Evolutionary conservation across 2,888 invertebrate genomes (phyloP), one percentile per base, ranked within the genome.

Genomic region (Leuctra nigra): DNA sequence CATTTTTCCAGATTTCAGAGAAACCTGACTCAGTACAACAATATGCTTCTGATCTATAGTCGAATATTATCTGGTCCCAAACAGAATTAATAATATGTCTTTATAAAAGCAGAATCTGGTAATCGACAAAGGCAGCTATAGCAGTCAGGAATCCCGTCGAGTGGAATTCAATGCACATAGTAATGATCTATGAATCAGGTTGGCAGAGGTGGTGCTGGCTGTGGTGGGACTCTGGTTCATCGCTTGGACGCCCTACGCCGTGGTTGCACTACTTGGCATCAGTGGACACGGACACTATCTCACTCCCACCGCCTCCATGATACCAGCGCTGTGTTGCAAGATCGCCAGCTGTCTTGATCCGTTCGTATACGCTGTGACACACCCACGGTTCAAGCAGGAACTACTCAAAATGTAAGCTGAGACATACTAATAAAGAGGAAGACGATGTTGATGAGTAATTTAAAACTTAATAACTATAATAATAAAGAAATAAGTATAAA

Each of bases 241-340:
- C 9, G 83, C 90, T 0, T 91, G 91, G 91, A 86, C 87, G 0
- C 91, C 91, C 0, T 91, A 91, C 67, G 83, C 90, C 0, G 70
- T 84, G 1, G 82, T 91, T 0, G 81, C 90, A 13, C 75, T 91
- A 25, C 68, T 90, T 20, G 90, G 89, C 0, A 81, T 87, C 63
- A 80, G 80, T 60, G 84, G 83, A 2, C 73, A 80, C 64, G 79
- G 80, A 60, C 70, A 80, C 23, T 69, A 81, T 13, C 76, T 91
- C 36, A 82, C 84, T 0, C 90, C 90, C 0, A 66, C 83, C 29
- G 72, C 77, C 3, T 87, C 87, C 0, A 86, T 87, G 85, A 75
- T 87, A 35, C 89, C 88, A 0, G 87, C 87, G 1, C 71, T 87
- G 60, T 86, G 88, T 69, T 88, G 88, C 68, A 91, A 91, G 71